Evolutionary conservation across 2,797 vertebrate genomes (phyloP).

Genomic region (Hoplostethus atlanticus): DNA sequence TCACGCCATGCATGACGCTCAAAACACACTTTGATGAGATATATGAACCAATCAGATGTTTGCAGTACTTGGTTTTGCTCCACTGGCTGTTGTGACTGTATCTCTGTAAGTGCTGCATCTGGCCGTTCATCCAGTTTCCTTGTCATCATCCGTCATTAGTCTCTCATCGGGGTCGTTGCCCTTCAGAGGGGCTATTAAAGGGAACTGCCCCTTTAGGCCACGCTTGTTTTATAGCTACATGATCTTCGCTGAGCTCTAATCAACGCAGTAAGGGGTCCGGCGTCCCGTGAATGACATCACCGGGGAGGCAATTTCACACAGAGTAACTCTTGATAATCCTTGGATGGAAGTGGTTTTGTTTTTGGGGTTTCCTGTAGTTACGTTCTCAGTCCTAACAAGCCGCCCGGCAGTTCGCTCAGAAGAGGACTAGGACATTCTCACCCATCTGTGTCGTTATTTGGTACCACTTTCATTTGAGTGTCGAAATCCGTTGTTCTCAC

Average conservation of each 20-base stretch:
- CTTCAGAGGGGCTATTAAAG: conserved; percentile 37
- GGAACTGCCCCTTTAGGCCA: conserved; percentile 27
- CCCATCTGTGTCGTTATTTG: too few relatives aligned
- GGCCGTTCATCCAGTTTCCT: conserved; percentile 20
- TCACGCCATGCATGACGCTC: too few relatives aligned
- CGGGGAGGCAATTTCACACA: conserved; percentile 39
- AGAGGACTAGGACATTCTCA: too few relatives aligned
- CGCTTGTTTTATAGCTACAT: conserved; percentile 32
- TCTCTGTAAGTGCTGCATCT: conserved; percentile 30
- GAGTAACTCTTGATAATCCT: conserved; percentile 18
- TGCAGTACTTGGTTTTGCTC: too few relatives aligned
- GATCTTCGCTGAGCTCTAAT: conserved; percentile 35
- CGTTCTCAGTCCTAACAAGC: not conserved
- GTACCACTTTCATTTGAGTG: too few relatives aligned
- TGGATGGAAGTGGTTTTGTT: not conserved
- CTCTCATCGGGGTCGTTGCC: conserved; percentile 34
- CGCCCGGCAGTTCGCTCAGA: too few relatives aligned
- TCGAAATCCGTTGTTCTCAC: too few relatives aligned
- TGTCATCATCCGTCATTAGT: conserved; percentile 47
- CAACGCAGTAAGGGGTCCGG: conserved; percentile 2
- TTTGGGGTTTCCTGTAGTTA: not conserved
- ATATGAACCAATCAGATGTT: too few relatives aligned
- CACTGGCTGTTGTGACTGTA: too few relatives aligned
- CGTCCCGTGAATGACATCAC: conserved; percentile 42
- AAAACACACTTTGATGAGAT: too few relatives aligned